Base-by-base conservation (phyloP, 2,888 invertebrate genomes). In the Heliconius aoede region DNA sequence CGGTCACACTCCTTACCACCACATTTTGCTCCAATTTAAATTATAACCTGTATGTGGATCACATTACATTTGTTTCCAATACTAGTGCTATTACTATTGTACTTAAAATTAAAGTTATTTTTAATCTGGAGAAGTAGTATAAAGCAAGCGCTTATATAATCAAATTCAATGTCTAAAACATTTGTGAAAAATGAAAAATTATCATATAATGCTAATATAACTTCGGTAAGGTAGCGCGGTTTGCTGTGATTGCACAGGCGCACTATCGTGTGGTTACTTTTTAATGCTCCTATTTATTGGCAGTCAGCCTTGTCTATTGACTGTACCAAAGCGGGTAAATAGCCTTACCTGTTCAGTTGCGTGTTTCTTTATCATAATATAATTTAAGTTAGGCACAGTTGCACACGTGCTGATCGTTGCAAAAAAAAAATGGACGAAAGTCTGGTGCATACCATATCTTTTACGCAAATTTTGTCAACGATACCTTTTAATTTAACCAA, bases 1-100 rank as follows among this genome's bases (percentile, higher is more conserved):
- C 77, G 74, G 65, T 62, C 73, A 75, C 78, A 76, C 65, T 72
- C 64, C 69, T 67, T 69, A 72, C 55, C 78, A 61, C 74, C 73
- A 74, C 61, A 51, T 74, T 74, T 77, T 74, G 76, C 77, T 76
- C 72, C 67, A 74, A 75, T 74, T 77, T 24, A 58, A 58, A 76
- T 64, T 71, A 74, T 65, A 65, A 69, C 24, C 32, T 55, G 69
- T 24, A 55, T n/a, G 7, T 21, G 28, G 21, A 21, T n/a, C n/a
- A 28, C n/a, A 64, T 2, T 68, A 68, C n/a, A 68, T 69, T n/a
- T 51, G 68, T 11, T 28, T 69, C 3, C n/a, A 13, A 51, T 69
- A 18, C 1, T 7, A 15, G 13, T 30, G 13, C 5, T 24, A 2
- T n/a, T n/a, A n/a, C n/a, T n/a, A 30, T 55, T n/a, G 3, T 30